These are phyloP conservation scores for Brassicogethes aeneus DNA, from an alignment of 2,888 invertebrate genomes.

Conservation along the genomic window DNA sequence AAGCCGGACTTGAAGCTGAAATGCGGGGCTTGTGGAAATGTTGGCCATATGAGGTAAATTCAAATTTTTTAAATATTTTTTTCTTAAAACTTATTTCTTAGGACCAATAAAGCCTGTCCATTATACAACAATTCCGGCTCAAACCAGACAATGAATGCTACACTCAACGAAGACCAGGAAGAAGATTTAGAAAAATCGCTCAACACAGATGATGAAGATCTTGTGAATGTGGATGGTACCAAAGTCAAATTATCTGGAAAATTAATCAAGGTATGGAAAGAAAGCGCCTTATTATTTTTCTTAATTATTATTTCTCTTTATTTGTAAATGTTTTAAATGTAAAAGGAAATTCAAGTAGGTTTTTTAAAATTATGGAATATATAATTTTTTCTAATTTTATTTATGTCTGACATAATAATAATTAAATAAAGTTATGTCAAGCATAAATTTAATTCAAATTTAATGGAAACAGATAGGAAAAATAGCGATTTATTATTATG, in stretches of 20 bases:
- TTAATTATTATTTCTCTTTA: neutral
- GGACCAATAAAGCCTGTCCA: conserved; percentile 97
- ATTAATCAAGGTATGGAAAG: conserved; percentile 71
- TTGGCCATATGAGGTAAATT: conserved; percentile 54
- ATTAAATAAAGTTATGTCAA: too few species aligned
- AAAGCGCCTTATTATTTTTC: conserved; percentile 3
- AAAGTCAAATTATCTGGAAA: conserved; percentile 86
- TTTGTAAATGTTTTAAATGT: too few species aligned
- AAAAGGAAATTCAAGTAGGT: too few species aligned
- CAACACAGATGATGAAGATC: conserved; percentile 72
- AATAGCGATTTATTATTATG: too few species aligned
- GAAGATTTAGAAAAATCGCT: conserved; percentile 71
- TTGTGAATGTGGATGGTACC: conserved; percentile 90
- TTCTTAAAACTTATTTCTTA: conserved; percentile 13
- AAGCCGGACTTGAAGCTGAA: conserved; percentile 86
- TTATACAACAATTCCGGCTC: conserved; percentile 65
- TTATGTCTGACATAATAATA: too few species aligned
- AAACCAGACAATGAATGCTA: conserved; percentile 44
- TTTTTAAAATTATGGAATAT: too few species aligned
- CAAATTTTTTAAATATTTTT: conserved; percentile 1
- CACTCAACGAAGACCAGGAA: conserved; percentile 74
- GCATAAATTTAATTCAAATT: too few species aligned
- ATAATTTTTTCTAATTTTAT: too few species aligned
- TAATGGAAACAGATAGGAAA: too few species aligned
- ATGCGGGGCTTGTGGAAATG: conserved; percentile 95